Base-by-base conservation (phyloP, 2,113 vertebrate species). In the Aegotheles bennettii region DNA sequence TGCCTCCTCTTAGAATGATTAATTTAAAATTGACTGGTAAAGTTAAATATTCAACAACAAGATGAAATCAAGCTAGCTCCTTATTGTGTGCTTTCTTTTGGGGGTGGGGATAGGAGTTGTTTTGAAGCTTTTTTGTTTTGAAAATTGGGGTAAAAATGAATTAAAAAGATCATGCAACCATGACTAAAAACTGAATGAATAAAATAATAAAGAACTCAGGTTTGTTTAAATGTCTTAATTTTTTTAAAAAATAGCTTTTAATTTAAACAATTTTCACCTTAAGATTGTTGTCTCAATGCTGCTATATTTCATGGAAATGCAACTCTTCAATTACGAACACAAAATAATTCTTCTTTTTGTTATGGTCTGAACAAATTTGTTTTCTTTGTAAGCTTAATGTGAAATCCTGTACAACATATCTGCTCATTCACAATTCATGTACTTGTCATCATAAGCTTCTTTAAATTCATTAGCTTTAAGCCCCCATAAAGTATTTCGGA, bases 21-120 rank as follows among this genome's bases (percentile, higher is more conserved):
- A 42, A 15, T 42, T 42, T 42, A 51, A 10, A 51, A 50, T 38
- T 24, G 40, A 2, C 40, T 84, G 36, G 10, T 81, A 42, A 74
- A 93, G 13, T 56, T 64, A 28, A 64, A 80, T 77, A 26, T 64
- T 84, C 17, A 42, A 31, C 59, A 51, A 17, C 3, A 6, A 5
- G 3, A 53, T 78, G 29, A 51, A 69, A 89, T 81, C 50, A 61
- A 67, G 3, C 5, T 53, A 10, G 11, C 29, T 70, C 11, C 10
- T 70, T 6, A 7, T 25, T 33, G 8, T 42, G 20, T 36, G 13
- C 1, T 12, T 50, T 74, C 33, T 13, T 0, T 1, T 2, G 8
- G 16, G 13, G 10, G 24, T 12, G 13, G 8, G 9, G 7, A 3
- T 64, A 35, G 12, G 17, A 57, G 21, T 53, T 4, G 9, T 50